Conservation (phyloP, 2,113 vertebrate species). For the Gasterosteus nipponicus region DNA sequence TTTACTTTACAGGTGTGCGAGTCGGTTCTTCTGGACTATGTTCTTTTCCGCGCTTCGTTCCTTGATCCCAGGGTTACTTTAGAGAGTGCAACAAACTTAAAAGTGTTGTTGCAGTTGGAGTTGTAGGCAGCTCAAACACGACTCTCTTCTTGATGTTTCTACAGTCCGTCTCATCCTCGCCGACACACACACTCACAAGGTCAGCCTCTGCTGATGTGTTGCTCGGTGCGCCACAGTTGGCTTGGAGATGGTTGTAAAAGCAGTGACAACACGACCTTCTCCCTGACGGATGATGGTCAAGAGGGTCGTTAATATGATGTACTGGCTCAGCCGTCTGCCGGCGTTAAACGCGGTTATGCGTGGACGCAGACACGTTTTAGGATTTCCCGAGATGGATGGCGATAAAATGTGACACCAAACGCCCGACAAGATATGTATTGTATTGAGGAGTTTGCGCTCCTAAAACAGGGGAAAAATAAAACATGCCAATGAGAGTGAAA, state of each 20-base stretch:
- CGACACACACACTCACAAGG: conserved; percentile 62
- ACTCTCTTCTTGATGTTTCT: conserved; percentile 19
- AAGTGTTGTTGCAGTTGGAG: not conserved
- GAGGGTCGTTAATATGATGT: conserved; percentile 56
- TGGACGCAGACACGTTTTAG: conserved; percentile 11
- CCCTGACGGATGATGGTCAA: conserved; percentile 69
- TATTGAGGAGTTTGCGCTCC: not conserved
- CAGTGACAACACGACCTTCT: conserved; percentile 73
- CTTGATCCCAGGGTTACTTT: not conserved
- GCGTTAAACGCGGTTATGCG: not conserved
- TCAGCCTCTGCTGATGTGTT: conserved; percentile 59
- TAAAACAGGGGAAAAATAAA: not conserved
- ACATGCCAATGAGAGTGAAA: not conserved
- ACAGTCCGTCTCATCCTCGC: conserved; percentile 20
- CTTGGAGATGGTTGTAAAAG: conserved; percentile 64
- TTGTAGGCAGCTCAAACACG: not conserved
- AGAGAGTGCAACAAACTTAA: not conserved
- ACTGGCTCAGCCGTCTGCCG: conserved; percentile 33
- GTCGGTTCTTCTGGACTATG: not conserved
- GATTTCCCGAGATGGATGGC: not conserved
- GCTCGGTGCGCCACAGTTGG: conserved; percentile 53
- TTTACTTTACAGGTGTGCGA: too few species aligned
- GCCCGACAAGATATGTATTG: not conserved
- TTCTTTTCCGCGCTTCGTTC: not conserved
- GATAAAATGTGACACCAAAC: not conserved